Base-by-base conservation (phyloP, 2,797 vertebrate species). In the Pseudochaenichthys georgianus region DNA sequence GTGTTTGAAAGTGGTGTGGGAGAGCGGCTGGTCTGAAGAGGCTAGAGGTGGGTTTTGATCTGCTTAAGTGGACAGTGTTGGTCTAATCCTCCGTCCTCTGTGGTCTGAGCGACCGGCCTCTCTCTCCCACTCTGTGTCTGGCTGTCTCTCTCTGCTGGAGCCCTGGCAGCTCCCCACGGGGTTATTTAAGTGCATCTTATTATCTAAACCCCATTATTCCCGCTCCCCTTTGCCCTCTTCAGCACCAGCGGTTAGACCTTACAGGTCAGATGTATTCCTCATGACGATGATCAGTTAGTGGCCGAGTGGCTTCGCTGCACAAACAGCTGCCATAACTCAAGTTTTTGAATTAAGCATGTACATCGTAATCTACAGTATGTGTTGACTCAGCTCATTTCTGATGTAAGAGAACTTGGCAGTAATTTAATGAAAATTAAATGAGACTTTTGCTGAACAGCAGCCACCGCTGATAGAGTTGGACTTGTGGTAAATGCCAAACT, bases 171-270 rank as follows among this genome's bases (percentile, higher is more conserved):
- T 88, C 88, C 80, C 88, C 78, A 82, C 42, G 19, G 80, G 75
- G 78, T 78, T 83, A 83, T 85, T 88, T 88, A 88, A 84, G 58
- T 75, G 34, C 45, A 63, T 82, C 64, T 73, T 71, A 82, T 84
- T 80, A 82, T 80, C 86, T 84, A 75, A 69, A 81, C 79, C 74
- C 69, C 70, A 87, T 89, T 87, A 89, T 73, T 84, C 52, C 55
- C 73, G 70, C 13, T 80, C 81, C 69, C 85, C 82, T 88, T 87
- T 87, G 81, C 73, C 88, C 84, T 84, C 76, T 54, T 78, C 68
- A 65, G 55, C 74, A 52, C 52, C 70, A 51, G 64, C 2, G 66
- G 77, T 87, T 54, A 72, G 59, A 75, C 62, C 34, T 28, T n/a
- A 46, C 81, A 63, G 74, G 78, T 88, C 81, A 78, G 75, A 74